Percentiles rank a stretch among this genome's conserved stretches.
Evolutionary conservation across 2,888 invertebrate genomes (phyloP).

Genomic region (Agrotis puta): DNA sequence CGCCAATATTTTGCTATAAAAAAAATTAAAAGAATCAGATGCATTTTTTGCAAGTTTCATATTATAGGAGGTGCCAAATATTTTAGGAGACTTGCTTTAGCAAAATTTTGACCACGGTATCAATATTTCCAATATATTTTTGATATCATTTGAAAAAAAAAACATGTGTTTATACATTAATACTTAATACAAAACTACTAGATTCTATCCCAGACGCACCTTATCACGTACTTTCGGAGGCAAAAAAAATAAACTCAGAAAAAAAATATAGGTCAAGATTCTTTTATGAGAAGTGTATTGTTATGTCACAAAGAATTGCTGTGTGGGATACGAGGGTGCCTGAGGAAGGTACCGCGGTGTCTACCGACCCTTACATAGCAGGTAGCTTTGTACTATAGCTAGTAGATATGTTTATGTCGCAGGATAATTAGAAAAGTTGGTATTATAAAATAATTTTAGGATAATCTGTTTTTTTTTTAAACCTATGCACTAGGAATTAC

Average conservation of each 20-base stretch:
- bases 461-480: too few species aligned
- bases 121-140: too few species aligned
- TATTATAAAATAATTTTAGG: not conserved
- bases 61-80: too few species aligned
- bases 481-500: too few species aligned
- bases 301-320: constrained; percentile 58
- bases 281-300: constrained; percentile 54
- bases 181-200: too few species aligned
- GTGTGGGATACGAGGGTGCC: constrained; percentile 35
- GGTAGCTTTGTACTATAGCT: not conserved
- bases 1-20: not conserved
- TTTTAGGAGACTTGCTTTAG: too few species aligned
- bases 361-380: constrained; percentile 28
- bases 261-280: constrained; percentile 50
- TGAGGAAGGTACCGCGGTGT: constrained; percentile 20
- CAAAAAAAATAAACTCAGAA: constrained; percentile 22
- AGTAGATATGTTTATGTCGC: not conserved
- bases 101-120: too few species aligned
- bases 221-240: not conserved
- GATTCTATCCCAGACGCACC: too few species aligned
- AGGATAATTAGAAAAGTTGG: not conserved
- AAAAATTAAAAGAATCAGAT: not conserved
- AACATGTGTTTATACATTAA: too few species aligned
- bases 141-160: too few species aligned
- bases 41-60: too few species aligned